Evolutionary conservation across 2,888 invertebrate genomes (phyloP), one percentile per base, ranked within the genome.

Genomic region (Perizoma flavofasciatum): DNA sequence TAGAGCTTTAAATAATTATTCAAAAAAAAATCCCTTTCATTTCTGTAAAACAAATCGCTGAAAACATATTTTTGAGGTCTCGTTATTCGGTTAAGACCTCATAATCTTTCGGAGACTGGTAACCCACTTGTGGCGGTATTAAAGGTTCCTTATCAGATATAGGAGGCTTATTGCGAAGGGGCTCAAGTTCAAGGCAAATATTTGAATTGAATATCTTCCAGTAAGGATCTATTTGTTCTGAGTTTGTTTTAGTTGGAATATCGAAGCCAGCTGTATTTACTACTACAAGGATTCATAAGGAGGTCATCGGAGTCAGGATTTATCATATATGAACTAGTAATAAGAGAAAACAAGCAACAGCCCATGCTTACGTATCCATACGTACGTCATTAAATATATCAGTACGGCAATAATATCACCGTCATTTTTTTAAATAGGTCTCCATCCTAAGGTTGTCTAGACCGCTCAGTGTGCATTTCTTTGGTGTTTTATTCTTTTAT

Each of bases 101-200:
- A 7, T 40, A 50, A 52, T 45, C 48, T 53, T 48, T 11, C 49
- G 35, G 9, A 22, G 49, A 51, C 53, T 55, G 35, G 58, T 58
- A 62, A 62, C 58, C 61, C 62, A 62, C 62, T 62, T 62, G 58
- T 52, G 50, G 58, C 51, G 32, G 55, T 58, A 58, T 62, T 55
- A 55, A 49, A 40, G 50, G 58, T 51, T 58, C 54, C 58, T 59
- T 58, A 46, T 51, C 54, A 34, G 45, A 50, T 61, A 62, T 55
- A 49, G 48, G 52, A 55, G 58, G 62, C 49, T 62, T 62, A 62
- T 62, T 62, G 55, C 55, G 6, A 44, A 59, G 55, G 61, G 61
- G 58, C 55, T 52, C 58, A 58, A 62, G 62, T 62, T 51, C 51
- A 62, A 35, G 41, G 52, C 58, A 62, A 62, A 62, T 58, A 62